phyloP scores from a whole-genome alignment of 53 echinoderm and acorn worm species.

The Luidia sarsii region DNA sequence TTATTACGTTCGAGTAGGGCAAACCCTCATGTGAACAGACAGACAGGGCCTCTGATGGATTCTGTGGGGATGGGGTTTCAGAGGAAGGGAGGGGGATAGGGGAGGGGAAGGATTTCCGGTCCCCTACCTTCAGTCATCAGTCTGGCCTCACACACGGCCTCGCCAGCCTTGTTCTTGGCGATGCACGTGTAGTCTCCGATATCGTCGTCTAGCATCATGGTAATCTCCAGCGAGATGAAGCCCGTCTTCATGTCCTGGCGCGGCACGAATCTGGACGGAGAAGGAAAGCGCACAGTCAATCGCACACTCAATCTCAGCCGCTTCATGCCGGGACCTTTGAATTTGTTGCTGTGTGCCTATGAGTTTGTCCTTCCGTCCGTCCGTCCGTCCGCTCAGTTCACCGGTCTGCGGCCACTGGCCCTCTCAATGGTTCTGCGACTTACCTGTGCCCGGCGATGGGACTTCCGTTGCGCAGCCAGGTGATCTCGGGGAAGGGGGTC shows the following conservation, averaged over 20 bases:
- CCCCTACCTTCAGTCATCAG: slow-evolving; percentile 76
- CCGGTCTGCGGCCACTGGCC: too few species aligned
- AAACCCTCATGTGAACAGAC: too few species aligned
- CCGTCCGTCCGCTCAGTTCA: too few species aligned
- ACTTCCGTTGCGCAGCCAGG: slow-evolving; percentile 80
- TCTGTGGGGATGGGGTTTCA: too few species aligned
- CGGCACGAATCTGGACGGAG: slow-evolving; percentile 79
- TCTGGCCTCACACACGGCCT: slow-evolving; percentile 68
- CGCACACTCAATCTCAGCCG: not conserved
- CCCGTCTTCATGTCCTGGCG: slow-evolving; percentile 79
- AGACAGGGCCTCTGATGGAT: too few species aligned
- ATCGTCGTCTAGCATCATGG: slow-evolving; percentile 88
- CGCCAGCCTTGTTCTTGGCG: slow-evolving; percentile 87
- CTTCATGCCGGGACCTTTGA: too few species aligned
- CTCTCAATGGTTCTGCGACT: too few species aligned
- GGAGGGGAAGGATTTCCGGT: too few species aligned
- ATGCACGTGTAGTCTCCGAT: slow-evolving; percentile 83
- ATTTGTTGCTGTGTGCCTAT: too few species aligned
- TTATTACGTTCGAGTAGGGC: too few species aligned
- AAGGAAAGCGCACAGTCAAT: not conserved
- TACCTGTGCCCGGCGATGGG: slow-evolving; percentile 84
- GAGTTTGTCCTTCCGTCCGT: too few species aligned
- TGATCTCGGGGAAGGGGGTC: slow-evolving; percentile 80
- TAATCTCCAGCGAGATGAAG: slow-evolving; percentile 74
- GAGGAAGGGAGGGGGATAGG: too few species aligned